A percentile compares a stretch with the other conserved stretches of the same genome.
phyloP scores from a whole-genome alignment of 2,888 invertebrate species.

The Athripsodes cinereus region DNA sequence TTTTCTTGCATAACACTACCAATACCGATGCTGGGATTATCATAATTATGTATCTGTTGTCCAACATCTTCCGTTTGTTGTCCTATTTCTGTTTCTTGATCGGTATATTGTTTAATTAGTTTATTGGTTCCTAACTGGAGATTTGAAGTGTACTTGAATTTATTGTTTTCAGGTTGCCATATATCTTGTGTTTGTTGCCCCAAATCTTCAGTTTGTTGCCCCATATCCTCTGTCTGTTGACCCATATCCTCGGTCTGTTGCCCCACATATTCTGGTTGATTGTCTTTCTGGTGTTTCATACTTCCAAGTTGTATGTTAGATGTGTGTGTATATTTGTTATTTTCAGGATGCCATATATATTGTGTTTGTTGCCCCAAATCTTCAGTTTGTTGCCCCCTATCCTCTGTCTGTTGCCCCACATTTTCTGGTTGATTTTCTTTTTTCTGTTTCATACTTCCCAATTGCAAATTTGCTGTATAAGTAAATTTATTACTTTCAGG shows the following conservation, averaged over 20 bases:
- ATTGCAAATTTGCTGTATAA: slow-evolving; percentile 13
- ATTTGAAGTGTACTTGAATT: not conserved
- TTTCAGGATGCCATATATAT: slow-evolving; percentile 27
- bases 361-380: slow-evolving; percentile 30
- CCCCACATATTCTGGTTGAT: slow-evolving; percentile 29
- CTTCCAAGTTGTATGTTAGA: slow-evolving; percentile 29
- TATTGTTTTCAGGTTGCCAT: slow-evolving; percentile 13
- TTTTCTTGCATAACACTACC: slow-evolving; percentile 3
- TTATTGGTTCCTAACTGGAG: too few relatives aligned
- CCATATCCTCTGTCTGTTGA: slow-evolving; percentile 19
- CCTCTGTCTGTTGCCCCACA: slow-evolving; percentile 20
- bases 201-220: slow-evolving; percentile 23
- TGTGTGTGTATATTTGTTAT: not conserved
- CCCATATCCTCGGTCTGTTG: slow-evolving; percentile 28
- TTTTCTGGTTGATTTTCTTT: slow-evolving; percentile 21
- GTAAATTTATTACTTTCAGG: not conserved
- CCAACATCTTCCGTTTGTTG: slow-evolving; percentile 23
- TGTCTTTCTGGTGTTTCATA: slow-evolving; percentile 21
- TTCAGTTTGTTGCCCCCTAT: slow-evolving; percentile 18
- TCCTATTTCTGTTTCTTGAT: slow-evolving; percentile 17
- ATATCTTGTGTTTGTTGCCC: not conserved
- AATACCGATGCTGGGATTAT: not conserved
- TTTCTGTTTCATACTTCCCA: slow-evolving; percentile 28
- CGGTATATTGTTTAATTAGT: not conserved
- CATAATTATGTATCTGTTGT: slow-evolving; percentile 28